A percentile compares a stretch with the other conserved stretches of the same genome.
Conservation (phyloP, 1,140 invertebrate species). For the Ostrea edulis region DNA sequence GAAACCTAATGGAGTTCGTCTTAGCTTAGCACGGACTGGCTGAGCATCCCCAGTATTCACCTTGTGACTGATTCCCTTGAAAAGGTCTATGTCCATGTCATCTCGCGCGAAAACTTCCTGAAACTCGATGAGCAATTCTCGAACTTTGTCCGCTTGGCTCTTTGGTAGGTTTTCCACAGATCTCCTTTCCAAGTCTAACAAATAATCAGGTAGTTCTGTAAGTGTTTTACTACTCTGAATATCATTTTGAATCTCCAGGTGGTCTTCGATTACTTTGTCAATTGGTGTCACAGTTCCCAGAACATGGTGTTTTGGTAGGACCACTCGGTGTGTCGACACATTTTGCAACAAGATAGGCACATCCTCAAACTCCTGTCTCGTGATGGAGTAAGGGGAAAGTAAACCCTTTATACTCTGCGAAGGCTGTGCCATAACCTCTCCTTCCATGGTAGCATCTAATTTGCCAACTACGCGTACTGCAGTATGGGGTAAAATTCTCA, state of each 20-base stretch:
- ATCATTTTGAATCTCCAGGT: no score
- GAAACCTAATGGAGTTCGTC: slow-evolving; percentile 52
- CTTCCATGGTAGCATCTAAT: no score
- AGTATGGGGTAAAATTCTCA: no score
- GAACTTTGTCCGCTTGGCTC: background rate
- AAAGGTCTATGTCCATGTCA: background rate
- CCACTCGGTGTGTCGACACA: background rate
- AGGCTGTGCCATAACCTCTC: background rate
- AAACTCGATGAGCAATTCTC: background rate
- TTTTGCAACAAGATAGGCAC: background rate
- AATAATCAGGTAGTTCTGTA: background rate
- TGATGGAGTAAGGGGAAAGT: background rate
- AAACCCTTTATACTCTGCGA: background rate
- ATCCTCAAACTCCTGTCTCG: background rate
- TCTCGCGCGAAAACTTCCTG: background rate
- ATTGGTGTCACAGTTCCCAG: no score
- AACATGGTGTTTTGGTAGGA: no score
- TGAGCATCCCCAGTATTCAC: slow-evolving; percentile 52
- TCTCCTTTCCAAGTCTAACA: background rate
- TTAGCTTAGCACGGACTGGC: no score
- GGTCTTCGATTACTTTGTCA: no score
- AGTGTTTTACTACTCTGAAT: no score
- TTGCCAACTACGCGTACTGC: background rate
- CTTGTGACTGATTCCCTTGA: slow-evolving; percentile 34
- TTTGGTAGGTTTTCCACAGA: background rate